Percentiles rank a stretch among this genome's conserved stretches.
Conservation (phyloP, 2,888 invertebrate genomes). For the Aspidiotus destructor region DNA sequence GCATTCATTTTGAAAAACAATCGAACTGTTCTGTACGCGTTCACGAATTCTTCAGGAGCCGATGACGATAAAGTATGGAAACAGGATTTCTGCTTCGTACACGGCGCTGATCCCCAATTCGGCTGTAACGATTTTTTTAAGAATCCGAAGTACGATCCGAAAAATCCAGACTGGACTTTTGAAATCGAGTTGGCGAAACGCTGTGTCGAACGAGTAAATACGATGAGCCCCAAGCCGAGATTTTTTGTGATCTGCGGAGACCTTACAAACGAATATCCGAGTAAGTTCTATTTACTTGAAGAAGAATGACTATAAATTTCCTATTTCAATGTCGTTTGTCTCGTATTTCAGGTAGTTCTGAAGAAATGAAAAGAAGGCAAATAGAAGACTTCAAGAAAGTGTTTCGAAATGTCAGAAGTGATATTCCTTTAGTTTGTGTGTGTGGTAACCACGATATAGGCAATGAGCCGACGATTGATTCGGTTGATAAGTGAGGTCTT, state of each 20-base stretch:
- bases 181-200: slow-evolving; percentile 42
- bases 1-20: no score
- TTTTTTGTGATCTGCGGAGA: slow-evolving; percentile 48
- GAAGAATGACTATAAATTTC: not conserved
- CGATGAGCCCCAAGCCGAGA: slow-evolving; percentile 43
- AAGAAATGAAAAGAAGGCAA: slow-evolving; percentile 41
- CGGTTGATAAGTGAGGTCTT: slow-evolving; percentile 39
- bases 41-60: not conserved
- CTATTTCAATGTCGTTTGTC: not conserved
- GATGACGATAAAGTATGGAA: slow-evolving; percentile 41
- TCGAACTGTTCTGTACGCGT: no score
- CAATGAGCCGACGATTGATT: slow-evolving; percentile 42
- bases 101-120: slow-evolving; percentile 46
- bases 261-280: slow-evolving; percentile 45
- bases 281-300: slow-evolving; percentile 35
- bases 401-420: slow-evolving; percentile 42
- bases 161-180: slow-evolving; percentile 41
- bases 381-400: slow-evolving; percentile 42
- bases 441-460: slow-evolving; percentile 50
- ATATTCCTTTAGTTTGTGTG: slow-evolving; percentile 45
- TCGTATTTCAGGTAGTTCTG: not conserved
- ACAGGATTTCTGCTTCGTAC: slow-evolving; percentile 45
- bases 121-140: slow-evolving; percentile 39
- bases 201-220: slow-evolving; percentile 43
- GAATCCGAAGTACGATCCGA: not conserved